Evolutionary conservation across 2,797 vertebrate species (phyloP), one percentile per base, ranked within the genome.

Genomic region (Amblyopsis hoosieri): DNA sequence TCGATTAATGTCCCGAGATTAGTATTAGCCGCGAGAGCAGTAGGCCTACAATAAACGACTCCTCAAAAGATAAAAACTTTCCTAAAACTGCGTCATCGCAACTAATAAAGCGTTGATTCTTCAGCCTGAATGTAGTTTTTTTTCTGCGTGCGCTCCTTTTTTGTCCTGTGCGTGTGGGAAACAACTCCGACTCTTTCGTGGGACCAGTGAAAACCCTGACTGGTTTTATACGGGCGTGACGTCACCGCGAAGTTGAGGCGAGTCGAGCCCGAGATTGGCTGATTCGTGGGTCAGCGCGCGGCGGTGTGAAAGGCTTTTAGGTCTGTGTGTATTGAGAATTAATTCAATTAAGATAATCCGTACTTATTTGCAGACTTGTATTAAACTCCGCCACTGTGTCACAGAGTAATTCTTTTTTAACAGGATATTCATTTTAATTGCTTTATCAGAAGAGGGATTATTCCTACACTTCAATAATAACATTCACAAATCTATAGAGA

Each of bases 341-440:
- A 96, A 96, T 95, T 93, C 90, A 95, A 98, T 97, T 95, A 95
- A 93, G 90, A 87, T 95, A 94, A 95, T 95, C 93, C 92, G 85
- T 89, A 84, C 89, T 37, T 92, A 90, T 93, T 93, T 91, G 75
- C 76, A 78, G 67, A 87, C 85, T 78, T 80, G 85, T 69, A 53
- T 60, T 73, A 75, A 91, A 85, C 60, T 52, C 33, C 50, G 66
- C 46, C 64, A 60, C 60, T 19, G 66, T 57, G 47, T 62, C 72
- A 63, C 60, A 12, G 51, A 48, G 62, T 69, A 83, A 93, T 91
- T 93, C 93, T 90, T 85, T 86, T 56, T 42, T 8, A 42, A 60
- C 74, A 58, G 75, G 88, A 90, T 95, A 96, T 95, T 96, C 94
- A 88, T 88, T 93, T 94, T 95, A 94, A 93, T 93, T 75, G 85